Base-by-base conservation (phyloP, 1,140 invertebrate species). In the Eueides isabella region DNA sequence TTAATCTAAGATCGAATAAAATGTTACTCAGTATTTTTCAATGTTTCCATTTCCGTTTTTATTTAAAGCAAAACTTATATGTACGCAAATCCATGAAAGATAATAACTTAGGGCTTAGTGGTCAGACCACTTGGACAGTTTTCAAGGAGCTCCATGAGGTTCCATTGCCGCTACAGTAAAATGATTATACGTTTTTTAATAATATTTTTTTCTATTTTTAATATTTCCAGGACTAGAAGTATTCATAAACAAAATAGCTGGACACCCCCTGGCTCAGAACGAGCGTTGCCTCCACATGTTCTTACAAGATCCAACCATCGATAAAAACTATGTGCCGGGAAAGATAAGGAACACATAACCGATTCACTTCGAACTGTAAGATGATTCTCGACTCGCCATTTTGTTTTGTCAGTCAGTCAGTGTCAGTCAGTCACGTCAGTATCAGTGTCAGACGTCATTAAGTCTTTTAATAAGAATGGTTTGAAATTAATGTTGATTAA, bases 231-330 rank as follows among this genome's bases (percentile, higher is more conserved):
- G 98, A 75, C 94, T 99, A 76, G 99, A 99, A 96, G 95, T 97
- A 83, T 99, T 99, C 94, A 97, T 99, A 80, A 99, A 99, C 94
- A 99, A 99, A 95, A 99, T 99, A 92, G 99, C 99, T 76, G 99
- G 99, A 67, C 99, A 99, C 95, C 99, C 99, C n/a, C 94, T 99
- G 86, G 99, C 99, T 62, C 99, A 99, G 94, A 99, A 99, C 94
- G 99, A 99, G 94, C 95, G 98, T 87, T 99, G 99, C 94, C 96
- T 99, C 84, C 99, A 99, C 88, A 99, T 99, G 97, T 99, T 99
- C 95, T 95, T 99, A 71, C 98, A 99, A 93, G 98, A 99, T 86
- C 96, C 97, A 66, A 96, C 97, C 79, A 99, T 99, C 93, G 99
- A 99, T 94, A 99, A 98, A 94, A 99, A 99, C 94, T 99, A 99